phyloP scores from a whole-genome alignment of 2,113 vertebrate genomes.

The Micromys minutus region DNA sequence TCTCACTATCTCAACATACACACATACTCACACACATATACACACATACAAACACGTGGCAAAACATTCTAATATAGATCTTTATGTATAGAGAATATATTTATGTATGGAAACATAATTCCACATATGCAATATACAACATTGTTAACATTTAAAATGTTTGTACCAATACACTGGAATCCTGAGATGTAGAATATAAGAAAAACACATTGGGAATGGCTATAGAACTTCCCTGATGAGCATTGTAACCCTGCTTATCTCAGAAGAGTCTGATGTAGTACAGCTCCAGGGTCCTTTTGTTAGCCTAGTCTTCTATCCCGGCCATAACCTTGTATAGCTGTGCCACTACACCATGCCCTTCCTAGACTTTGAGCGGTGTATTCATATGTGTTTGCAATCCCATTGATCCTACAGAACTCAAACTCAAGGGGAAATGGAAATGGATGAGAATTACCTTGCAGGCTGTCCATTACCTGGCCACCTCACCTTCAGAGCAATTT shows the following conservation, averaged over 20 bases:
- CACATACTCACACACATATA: neutral
- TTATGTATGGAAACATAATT: neutral
- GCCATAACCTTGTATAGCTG: constrained; percentile 67
- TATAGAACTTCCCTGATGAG: neutral
- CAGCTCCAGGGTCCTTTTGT: constrained; percentile 67
- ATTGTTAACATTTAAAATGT: neutral
- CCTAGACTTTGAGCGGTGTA: constrained; percentile 50
- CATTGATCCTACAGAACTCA: neutral
- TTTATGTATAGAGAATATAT: neutral
- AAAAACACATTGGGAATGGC: neutral
- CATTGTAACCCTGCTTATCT: neutral
- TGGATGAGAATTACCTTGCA: neutral
- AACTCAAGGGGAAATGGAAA: neutral
- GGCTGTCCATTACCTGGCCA: neutral
- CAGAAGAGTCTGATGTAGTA: neutral
- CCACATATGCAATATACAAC: neutral
- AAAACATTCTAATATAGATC: neutral
- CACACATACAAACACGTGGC: neutral
- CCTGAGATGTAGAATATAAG: neutral
- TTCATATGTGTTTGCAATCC: constrained; percentile 13
- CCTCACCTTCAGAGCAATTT: neutral
- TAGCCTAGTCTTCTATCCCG: constrained; percentile 67
- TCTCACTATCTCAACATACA: neutral
- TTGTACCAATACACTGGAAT: neutral
- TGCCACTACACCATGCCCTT: constrained; percentile 63